Evolutionary conservation across 2,113 vertebrate species (phyloP).

Genomic region (Trematocara marginatum): DNA sequence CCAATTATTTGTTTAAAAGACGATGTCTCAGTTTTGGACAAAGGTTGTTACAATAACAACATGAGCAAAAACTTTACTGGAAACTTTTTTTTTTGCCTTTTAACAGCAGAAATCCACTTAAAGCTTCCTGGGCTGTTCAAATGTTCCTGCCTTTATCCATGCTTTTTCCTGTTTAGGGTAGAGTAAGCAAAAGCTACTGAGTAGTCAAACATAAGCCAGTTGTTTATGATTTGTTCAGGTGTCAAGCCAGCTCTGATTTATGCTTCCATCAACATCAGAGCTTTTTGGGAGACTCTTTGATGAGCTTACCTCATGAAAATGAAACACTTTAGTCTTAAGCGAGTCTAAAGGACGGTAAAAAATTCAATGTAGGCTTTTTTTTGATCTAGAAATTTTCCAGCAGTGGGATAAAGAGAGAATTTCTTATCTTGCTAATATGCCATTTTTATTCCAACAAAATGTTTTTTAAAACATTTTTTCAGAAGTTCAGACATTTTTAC

Average conservation of each 20-base stretch:
- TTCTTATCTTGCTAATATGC: neutral
- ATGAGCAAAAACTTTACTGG: neutral
- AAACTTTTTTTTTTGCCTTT: neutral
- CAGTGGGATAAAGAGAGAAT: neutral
- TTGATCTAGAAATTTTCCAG: neutral
- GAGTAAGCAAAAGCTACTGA: neutral
- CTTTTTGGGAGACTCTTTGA: neutral
- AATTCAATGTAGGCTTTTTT: neutral
- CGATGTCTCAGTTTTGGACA: neutral
- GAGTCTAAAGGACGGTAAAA: neutral
- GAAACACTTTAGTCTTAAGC: neutral
- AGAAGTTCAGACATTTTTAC: neutral
- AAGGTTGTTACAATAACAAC: neutral
- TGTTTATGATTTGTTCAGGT: neutral
- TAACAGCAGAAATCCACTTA: neutral
- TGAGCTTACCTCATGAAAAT: neutral
- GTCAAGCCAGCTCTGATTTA: neutral
- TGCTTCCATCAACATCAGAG: neutral
- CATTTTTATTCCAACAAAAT: neutral
- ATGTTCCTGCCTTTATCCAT: neutral
- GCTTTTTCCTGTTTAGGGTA: neutral
- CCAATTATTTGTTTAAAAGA: neutral
- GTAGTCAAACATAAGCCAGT: neutral
- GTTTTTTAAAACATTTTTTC: neutral
- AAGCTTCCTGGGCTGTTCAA: neutral